These are phyloP conservation scores for Tetrapedia diversipes DNA, from an alignment of 2,888 invertebrate genomes.

Conservation along the genomic window DNA sequence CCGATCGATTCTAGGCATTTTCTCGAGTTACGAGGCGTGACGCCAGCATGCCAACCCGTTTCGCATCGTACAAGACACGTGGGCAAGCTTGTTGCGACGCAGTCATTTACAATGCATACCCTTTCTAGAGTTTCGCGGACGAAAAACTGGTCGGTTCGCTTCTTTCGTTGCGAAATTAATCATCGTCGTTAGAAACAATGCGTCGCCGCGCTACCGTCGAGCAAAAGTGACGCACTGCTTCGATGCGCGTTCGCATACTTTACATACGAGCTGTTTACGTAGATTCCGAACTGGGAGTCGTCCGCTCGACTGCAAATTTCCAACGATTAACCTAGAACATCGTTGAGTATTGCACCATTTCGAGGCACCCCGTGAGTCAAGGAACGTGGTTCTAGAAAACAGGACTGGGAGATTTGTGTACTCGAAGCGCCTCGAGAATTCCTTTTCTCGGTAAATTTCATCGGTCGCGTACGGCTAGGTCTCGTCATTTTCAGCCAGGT, in stretches of 20 bases:
- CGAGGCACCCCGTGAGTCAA: not conserved
- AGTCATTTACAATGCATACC: conserved; percentile 10
- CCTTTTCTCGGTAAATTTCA: conserved; percentile 29
- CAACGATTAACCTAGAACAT: not conserved
- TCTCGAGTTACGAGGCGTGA: conserved; percentile 68
- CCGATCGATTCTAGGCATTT: conserved; percentile 66
- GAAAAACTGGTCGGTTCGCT: not conserved
- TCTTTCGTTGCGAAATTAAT: not conserved
- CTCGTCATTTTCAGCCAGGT: conserved; percentile 4
- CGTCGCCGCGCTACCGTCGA: not conserved
- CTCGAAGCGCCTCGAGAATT: not conserved
- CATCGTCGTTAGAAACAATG: not conserved
- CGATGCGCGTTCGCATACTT: no score
- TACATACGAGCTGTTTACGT: no score
- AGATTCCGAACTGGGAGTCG: no score
- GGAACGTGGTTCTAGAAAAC: not conserved
- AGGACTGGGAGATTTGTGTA: conserved; percentile 21
- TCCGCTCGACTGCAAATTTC: not conserved
- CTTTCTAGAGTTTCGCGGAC: conserved; percentile 19
- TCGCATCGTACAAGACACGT: conserved; percentile 55
- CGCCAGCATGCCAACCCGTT: conserved; percentile 59
- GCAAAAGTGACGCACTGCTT: no score
- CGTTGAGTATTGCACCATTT: not conserved
- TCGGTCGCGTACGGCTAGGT: conserved; percentile 27
- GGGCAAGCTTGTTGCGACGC: conserved; percentile 40